Percentiles rank a stretch among this genome's conserved stretches.
These are phyloP conservation scores for Priocnemis perturbator DNA, from an alignment of 2,888 invertebrate species.

Conservation along the genomic window DNA sequence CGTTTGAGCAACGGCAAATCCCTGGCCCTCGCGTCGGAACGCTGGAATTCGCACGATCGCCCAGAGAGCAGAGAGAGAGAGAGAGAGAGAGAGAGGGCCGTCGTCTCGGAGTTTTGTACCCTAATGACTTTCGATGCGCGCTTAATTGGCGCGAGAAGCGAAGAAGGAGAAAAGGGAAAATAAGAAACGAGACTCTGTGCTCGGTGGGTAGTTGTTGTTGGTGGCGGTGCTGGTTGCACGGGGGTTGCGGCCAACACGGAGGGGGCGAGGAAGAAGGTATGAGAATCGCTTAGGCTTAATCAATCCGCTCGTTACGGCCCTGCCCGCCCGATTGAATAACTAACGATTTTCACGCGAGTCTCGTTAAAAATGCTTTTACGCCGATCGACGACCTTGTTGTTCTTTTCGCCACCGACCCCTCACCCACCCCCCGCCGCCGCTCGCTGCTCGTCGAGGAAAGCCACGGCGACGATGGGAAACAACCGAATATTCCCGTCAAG, in stretches of 20 bases:
- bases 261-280: not conserved
- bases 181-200: constrained; percentile 11
- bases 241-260: not conserved
- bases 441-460: not conserved
- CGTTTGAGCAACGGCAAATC: too few relatives aligned
- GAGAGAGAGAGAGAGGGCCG: too few relatives aligned
- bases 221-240: too few relatives aligned
- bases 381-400: constrained; percentile 29
- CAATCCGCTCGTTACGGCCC: constrained; percentile 61
- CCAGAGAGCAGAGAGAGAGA: too few relatives aligned
- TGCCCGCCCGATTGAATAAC: constrained; percentile 57
- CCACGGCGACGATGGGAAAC: too few relatives aligned
- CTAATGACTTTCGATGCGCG: constrained; percentile 58
- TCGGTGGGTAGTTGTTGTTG: too few relatives aligned
- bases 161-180: constrained; percentile 36
- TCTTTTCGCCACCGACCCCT: too few relatives aligned
- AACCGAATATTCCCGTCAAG: too few relatives aligned
- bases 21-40: not conserved
- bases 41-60: too few relatives aligned
- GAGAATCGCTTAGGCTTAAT: constrained; percentile 50
- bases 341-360: constrained; percentile 60
- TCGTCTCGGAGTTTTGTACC: constrained; percentile 17
- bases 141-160: constrained; percentile 59
- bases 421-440: not conserved
- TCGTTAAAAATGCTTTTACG: constrained; percentile 65